A percentile compares a stretch with the other conserved stretches of the same genome.
phyloP scores from a whole-genome alignment of 2,888 invertebrate genomes.

The Temnothorax ravouxi region DNA sequence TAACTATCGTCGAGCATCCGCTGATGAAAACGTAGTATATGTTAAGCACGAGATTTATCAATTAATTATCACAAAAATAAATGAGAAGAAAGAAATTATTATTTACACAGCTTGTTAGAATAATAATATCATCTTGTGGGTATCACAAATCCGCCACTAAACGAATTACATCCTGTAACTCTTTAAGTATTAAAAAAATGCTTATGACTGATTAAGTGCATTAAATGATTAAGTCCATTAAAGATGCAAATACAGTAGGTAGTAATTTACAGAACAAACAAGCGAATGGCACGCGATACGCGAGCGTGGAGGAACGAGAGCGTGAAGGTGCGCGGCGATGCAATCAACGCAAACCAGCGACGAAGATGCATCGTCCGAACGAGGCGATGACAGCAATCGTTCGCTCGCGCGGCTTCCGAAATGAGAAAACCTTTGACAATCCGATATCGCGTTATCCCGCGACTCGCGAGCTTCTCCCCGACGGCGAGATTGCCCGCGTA shows the following conservation, averaged over 20 bases:
- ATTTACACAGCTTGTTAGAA: neutral
- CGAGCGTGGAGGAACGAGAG: neutral
- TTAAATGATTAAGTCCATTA: too few relatives aligned
- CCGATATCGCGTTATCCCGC: constrained; percentile 18
- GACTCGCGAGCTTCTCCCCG: neutral
- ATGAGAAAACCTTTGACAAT: neutral
- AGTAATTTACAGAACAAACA: neutral
- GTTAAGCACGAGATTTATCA: neutral
- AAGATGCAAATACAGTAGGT: neutral
- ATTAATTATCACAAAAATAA: neutral
- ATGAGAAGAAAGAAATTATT: neutral
- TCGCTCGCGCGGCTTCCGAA: neutral
- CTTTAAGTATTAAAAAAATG: neutral
- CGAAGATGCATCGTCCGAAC: neutral
- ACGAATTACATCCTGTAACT: neutral
- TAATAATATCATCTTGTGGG: neutral
- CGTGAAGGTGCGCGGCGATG: neutral
- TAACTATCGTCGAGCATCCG: neutral
- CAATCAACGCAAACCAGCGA: constrained; percentile 11
- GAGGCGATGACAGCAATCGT: neutral
- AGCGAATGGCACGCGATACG: neutral
- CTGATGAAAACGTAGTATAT: neutral
- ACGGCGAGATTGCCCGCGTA: neutral
- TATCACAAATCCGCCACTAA: neutral
- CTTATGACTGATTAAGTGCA: neutral